Percentiles rank a stretch among this genome's conserved stretches.
These are phyloP conservation scores for Acipenser ruthenus DNA, from an alignment of 2,797 vertebrate species.

Conservation along the genomic window DNA sequence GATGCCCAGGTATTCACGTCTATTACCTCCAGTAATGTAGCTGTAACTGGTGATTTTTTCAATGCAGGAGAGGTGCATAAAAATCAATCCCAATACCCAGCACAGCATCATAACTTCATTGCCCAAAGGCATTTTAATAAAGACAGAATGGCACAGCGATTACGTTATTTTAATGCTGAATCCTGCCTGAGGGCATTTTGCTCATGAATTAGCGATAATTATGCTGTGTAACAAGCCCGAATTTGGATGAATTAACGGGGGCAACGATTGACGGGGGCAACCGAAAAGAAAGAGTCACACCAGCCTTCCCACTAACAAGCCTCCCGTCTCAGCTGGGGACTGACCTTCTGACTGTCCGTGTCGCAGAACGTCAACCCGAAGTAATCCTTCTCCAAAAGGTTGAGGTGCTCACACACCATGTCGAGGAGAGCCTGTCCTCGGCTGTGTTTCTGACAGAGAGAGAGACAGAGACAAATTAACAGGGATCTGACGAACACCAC, in stretches of 20 bases:
- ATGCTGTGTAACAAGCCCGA: conserved; percentile 6
- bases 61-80: conserved; percentile 29
- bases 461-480: conserved; percentile 19
- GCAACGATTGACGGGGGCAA: no score
- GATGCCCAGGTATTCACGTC: no score
- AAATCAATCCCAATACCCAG: conserved; percentile 1
- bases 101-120: background rate
- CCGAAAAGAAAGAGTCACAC: background rate
- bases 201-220: conserved; percentile 22
- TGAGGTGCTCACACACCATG: conserved; percentile 87
- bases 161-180: conserved; percentile 15
- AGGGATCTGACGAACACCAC: conserved; percentile 1
- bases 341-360: conserved; percentile 90
- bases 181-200: conserved; percentile 13
- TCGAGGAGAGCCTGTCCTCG: conserved; percentile 85
- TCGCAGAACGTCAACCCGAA: conserved; percentile 89
- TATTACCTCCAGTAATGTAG: no score
- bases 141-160: conserved; percentile 18
- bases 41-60: no score
- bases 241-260: background rate
- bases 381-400: conserved; percentile 95
- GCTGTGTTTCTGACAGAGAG: conserved; percentile 73
- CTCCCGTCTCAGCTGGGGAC: background rate
- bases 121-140: conserved; percentile 15
- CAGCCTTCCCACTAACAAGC: background rate